phyloP scores from a whole-genome alignment of 2,888 invertebrate genomes.

The Polyommatus icarus region DNA sequence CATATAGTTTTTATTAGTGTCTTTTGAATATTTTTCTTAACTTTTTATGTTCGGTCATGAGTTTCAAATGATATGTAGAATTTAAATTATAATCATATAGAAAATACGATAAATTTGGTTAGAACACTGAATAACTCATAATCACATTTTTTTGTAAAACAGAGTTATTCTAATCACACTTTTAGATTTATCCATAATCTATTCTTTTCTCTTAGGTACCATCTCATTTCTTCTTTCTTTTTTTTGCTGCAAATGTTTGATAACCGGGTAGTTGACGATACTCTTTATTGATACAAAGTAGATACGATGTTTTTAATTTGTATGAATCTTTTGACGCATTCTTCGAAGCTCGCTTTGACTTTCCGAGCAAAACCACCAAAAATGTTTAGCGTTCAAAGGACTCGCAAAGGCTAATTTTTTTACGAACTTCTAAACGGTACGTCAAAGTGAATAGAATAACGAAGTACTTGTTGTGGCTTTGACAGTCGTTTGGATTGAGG shows the following conservation, averaged over 20 bases:
- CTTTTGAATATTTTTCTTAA: too few relatives aligned
- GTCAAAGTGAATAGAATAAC: slow-evolving; percentile 22
- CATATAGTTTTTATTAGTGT: too few relatives aligned
- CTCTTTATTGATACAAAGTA: slow-evolving; percentile 13
- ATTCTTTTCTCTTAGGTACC: too few relatives aligned
- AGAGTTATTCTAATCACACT: too few relatives aligned
- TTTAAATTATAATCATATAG: too few relatives aligned
- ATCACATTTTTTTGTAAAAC: too few relatives aligned
- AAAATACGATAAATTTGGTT: too few relatives aligned
- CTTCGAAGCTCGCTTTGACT: background rate
- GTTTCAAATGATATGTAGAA: too few relatives aligned
- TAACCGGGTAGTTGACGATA: background rate
- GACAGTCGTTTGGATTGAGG: too few relatives aligned
- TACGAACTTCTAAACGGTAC: slow-evolving; percentile 1
- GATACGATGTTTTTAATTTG: slow-evolving; percentile 18
- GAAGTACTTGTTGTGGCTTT: slow-evolving; percentile 9
- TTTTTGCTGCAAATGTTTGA: background rate
- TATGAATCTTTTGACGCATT: slow-evolving; percentile 1
- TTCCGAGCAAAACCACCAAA: background rate
- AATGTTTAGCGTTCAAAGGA: slow-evolving; percentile 16
- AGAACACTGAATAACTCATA: too few relatives aligned
- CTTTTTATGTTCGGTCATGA: too few relatives aligned
- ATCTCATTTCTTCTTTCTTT: background rate
- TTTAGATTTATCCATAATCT: too few relatives aligned
- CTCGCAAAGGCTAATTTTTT: slow-evolving; percentile 21